Percentiles rank a stretch among this genome's conserved stretches.
Evolutionary conservation across 2,113 vertebrate species (phyloP).

Genomic region (Glaucomys volans): DNA sequence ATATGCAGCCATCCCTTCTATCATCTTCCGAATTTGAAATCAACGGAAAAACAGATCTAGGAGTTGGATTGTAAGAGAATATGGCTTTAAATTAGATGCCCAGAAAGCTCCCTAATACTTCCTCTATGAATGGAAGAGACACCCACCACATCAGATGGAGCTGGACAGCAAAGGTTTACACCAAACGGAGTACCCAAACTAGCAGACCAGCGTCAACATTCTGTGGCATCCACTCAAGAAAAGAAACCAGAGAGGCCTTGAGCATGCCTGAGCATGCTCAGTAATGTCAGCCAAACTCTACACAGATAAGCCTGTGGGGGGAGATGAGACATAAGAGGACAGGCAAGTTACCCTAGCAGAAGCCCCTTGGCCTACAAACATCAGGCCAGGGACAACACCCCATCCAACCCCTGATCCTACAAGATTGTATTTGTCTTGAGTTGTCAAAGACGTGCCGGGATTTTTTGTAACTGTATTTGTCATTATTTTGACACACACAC

Average conservation of each 20-base stretch:
- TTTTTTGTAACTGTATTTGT: background rate
- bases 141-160: background rate
- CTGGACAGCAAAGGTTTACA: background rate
- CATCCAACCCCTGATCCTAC: background rate
- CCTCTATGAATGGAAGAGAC: background rate
- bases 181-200: background rate
- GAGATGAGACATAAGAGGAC: background rate
- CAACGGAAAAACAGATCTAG: conserved; percentile 13
- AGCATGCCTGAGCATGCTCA: background rate
- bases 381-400: background rate
- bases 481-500: background rate
- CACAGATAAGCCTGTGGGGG: background rate
- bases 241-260: background rate
- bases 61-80: conserved; percentile 4
- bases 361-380: background rate
- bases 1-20: background rate
- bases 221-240: background rate
- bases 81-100: conserved; percentile 31
- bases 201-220: background rate
- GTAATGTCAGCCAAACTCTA: background rate
- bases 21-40: conserved; percentile 39
- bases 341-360: background rate
- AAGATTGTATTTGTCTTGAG: background rate
- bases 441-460: background rate
- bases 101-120: background rate